A percentile compares a stretch with the other conserved stretches of the same genome.
Conservation (phyloP, 2,797 vertebrate species). For the Threskiornis aethiopicus region DNA sequence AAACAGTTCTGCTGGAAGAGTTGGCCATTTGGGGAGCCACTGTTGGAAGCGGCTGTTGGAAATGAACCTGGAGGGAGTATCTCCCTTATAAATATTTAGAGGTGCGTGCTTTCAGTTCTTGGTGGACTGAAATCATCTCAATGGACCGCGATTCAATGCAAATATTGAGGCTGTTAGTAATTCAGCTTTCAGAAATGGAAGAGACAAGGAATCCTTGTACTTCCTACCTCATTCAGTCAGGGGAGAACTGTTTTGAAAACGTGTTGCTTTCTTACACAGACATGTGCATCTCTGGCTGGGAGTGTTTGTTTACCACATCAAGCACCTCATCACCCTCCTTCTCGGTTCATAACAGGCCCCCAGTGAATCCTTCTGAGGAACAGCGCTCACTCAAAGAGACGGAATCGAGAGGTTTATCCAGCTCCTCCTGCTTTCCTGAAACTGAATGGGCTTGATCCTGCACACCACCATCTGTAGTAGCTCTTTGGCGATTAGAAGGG, state of each 20-base stretch:
- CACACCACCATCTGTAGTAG: neutral
- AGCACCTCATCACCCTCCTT: neutral
- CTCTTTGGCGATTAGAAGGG: neutral
- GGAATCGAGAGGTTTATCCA: neutral
- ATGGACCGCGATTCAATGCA: neutral
- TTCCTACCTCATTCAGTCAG: neutral
- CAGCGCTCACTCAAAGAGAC: neutral
- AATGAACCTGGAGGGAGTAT: slow-evolving; percentile 3
- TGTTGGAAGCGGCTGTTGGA: neutral
- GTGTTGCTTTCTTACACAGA: neutral
- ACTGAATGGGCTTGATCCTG: neutral
- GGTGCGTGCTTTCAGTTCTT: neutral
- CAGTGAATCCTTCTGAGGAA: neutral
- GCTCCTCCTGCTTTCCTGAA: neutral
- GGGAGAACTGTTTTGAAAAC: neutral
- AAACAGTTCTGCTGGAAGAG: slow-evolving; percentile 37
- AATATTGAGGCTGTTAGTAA: neutral
- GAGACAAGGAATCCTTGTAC: neutral
- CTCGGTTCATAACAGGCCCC: neutral
- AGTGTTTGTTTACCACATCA: neutral
- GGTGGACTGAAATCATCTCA: neutral
- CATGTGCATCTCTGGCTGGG: neutral
- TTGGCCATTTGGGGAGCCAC: slow-evolving; percentile 18
- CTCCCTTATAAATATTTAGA: slow-evolving; percentile 44
- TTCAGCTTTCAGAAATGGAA: neutral